These are phyloP conservation scores for Canis aureus DNA, from an alignment of 2,113 vertebrate genomes.

Conservation along the genomic window DNA sequence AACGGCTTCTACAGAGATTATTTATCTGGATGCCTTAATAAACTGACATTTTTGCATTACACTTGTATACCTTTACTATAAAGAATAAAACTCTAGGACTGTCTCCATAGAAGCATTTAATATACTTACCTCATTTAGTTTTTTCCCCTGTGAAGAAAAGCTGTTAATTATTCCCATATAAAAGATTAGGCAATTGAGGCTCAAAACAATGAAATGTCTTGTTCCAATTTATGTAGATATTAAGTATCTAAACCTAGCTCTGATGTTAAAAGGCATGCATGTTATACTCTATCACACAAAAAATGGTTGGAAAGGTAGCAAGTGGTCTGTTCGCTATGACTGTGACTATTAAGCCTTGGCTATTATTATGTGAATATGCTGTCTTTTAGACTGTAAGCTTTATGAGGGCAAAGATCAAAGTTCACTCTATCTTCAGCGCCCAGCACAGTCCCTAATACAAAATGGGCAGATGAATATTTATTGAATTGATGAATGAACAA, in stretches of 20 bases:
- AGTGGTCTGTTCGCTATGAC: neutral
- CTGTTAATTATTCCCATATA: neutral
- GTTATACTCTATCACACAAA: neutral
- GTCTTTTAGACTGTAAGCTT: neutral
- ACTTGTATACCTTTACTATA: neutral
- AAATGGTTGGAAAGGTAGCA: neutral
- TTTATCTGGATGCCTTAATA: neutral
- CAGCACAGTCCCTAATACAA: neutral
- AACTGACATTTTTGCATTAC: slow-evolving; percentile 33
- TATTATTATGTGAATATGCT: neutral
- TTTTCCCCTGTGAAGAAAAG: neutral
- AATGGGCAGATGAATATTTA: neutral
- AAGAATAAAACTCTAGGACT: neutral
- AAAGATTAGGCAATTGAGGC: neutral
- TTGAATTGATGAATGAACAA: neutral
- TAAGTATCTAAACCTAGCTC: neutral
- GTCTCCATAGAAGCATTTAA: neutral
- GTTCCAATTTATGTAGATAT: neutral
- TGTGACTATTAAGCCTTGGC: neutral
- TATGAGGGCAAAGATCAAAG: neutral
- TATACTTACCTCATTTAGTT: neutral
- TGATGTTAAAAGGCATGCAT: neutral
- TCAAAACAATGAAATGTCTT: neutral
- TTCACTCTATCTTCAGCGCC: neutral
- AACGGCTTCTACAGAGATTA: neutral